Evolutionary conservation across 2,797 vertebrate species (phyloP).

Genomic region (Cirrhinus mrigala): DNA sequence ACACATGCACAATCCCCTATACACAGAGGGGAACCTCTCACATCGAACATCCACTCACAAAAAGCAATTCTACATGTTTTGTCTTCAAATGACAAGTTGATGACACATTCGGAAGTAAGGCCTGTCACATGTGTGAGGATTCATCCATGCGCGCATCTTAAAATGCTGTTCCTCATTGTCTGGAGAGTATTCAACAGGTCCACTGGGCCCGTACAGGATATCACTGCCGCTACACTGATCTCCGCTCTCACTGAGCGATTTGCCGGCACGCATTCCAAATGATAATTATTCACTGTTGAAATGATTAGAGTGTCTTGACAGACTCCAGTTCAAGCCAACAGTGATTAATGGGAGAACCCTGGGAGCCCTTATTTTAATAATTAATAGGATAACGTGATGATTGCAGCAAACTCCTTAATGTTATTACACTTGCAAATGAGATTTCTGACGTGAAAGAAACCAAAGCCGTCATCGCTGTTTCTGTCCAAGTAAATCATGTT

Average conservation of each 20-base stretch:
- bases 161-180: slow-evolving; percentile 2
- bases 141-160: slow-evolving; percentile 1
- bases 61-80: slow-evolving; percentile 21
- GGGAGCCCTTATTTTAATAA: slow-evolving; percentile 57
- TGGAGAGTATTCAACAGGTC: slow-evolving; percentile 23
- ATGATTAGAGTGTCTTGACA: slow-evolving; percentile 58
- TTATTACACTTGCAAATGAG: slow-evolving; percentile 64
- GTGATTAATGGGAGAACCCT: slow-evolving; percentile 62
- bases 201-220: neutral
- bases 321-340: slow-evolving; percentile 54
- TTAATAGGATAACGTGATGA: slow-evolving; percentile 62
- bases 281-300: slow-evolving; percentile 59
- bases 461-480: slow-evolving; percentile 41
- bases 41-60: slow-evolving; percentile 5
- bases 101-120: neutral
- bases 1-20: slow-evolving; percentile 15
- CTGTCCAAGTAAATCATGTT: slow-evolving; percentile 56
- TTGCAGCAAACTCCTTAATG: slow-evolving; percentile 61
- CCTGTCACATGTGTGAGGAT: neutral
- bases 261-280: slow-evolving; percentile 6
- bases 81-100: slow-evolving; percentile 12
- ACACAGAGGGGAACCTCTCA: slow-evolving; percentile 7
- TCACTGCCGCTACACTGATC: slow-evolving; percentile 5
- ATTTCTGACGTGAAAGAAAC: slow-evolving; percentile 43
- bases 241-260: slow-evolving; percentile 1